Evolutionary conservation across 37 sponge, comb jelly and placozoan species (phyloP).

Genomic region (Geodia barretti): DNA sequence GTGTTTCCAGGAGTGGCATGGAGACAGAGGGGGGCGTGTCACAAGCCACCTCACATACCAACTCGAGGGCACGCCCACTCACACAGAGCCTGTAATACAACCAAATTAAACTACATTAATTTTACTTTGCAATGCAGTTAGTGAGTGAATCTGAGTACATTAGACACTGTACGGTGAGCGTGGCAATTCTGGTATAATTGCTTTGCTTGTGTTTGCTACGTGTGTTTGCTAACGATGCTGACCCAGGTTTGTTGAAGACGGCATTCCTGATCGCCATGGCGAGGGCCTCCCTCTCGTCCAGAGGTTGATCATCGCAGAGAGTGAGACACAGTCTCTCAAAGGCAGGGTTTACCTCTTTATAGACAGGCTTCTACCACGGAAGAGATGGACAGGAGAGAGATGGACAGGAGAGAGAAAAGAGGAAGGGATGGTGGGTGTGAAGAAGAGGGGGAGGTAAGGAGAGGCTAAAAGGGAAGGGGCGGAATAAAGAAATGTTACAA

Average conservation of each 20-base stretch:
- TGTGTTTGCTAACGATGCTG: too few relatives aligned
- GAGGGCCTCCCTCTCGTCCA: neutral
- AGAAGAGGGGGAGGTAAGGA: neutral
- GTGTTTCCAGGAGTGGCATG: neutral
- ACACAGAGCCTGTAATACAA: neutral
- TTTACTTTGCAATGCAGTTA: too few relatives aligned
- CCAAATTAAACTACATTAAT: neutral
- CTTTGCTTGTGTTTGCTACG: too few relatives aligned
- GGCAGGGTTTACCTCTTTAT: neutral
- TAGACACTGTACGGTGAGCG: too few relatives aligned
- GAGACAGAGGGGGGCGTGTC: neutral
- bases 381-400: conserved; percentile 11
- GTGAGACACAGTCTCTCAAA: conserved; percentile 7
- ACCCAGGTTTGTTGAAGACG: neutral
- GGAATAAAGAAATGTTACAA: too few relatives aligned
- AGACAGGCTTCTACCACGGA: too few relatives aligned
- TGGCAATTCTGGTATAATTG: too few relatives aligned
- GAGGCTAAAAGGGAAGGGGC: neutral
- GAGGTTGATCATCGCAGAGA: neutral
- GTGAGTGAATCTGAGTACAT: too few relatives aligned
- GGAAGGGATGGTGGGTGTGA: conserved; percentile 42
- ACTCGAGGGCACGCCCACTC: neutral
- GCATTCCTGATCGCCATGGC: neutral
- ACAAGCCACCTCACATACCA: neutral
- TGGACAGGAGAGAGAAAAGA: conserved; percentile 19